Base-by-base conservation (phyloP, 2,797 vertebrate species). In the Aratinga solstitialis region DNA sequence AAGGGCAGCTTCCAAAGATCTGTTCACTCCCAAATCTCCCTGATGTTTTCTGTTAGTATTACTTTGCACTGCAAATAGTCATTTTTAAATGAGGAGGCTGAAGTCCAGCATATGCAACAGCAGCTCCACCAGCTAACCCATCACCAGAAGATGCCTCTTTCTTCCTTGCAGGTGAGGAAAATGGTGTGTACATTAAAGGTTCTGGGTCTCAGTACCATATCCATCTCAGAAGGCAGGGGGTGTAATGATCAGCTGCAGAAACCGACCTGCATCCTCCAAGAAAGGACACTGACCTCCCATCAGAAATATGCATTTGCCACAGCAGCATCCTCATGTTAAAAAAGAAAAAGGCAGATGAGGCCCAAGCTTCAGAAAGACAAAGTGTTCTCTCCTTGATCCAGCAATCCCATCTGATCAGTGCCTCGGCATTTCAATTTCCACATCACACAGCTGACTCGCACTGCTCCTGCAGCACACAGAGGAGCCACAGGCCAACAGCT, bases 331-430 rank as follows among this genome's bases (percentile, higher is more conserved):
- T 75, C 27, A 40, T 53, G 29, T 27, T n/a, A 59, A 11, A n/a
- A 48, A 32, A 17, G 5, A 10, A 14, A 21, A 8, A 18, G 79
- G 38, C 27, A 82, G 86, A 43, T 0, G 3, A 90, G 36, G 32
- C 23, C 51, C 51, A 63, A 51, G 30, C 23, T 69, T 83, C 40
- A 86, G 69, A 83, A 92, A 92, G 66, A 69, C 66, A 81, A 85
- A 83, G 40, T 1, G 27, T 78, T 86, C 59, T 87, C 34, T 18
- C 77, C 76, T 43, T 91, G 84, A 90, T 85, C 78, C 67, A 32
- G 63, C 81, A 59, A 81, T 92, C 93, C 87, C 45, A 90, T 83
- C 93, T 90, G 91, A 94, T 93, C 86, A 89, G 63, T 2, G 23
- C 78, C 65, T 38, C 15, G 0, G 85, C 88, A 66, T 79, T 96